Base-by-base conservation (phyloP, 2,797 vertebrate species). In the Ptychobarbus kaznakovi region DNA sequence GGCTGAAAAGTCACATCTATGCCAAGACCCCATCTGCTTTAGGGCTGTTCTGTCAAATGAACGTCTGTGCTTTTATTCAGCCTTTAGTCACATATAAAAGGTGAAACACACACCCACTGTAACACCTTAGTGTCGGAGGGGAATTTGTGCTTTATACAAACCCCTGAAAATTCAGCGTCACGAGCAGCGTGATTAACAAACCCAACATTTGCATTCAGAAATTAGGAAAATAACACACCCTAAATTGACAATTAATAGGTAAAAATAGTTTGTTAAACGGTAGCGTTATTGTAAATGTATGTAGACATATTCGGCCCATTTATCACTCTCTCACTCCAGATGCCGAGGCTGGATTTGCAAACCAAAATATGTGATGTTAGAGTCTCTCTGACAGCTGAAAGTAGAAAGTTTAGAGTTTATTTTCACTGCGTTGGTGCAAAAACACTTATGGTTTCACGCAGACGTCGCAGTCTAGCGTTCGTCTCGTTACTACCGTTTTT, bases 311-410 rank as follows among this genome's bases (percentile, higher is more conserved):
- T 84, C 35, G 16, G 66, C 15, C 83, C 75, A 61, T 84, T 78
- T 85, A 80, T 85, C 77, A 79, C 75, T 61, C 20, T 72, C 76
- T 80, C 77, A 49, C 68, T 63, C 76, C 76, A 85, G 83, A 53
- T 84, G 82, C 49, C 28, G 74, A 22, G 49, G 35, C 35, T 78
- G 12, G 63, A 80, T 85, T 80, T 80, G 66, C 53, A 51, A 85
- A 85, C 25, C 77, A 85, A 73, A 85, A 80, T 80, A 70, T 61
- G 51, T 42, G 61, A 76, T 63, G 63, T 42, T 77, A 68, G 46
- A 13, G 1, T 53, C 73, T 83, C 35, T 83, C 32, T 6, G 72
- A 75, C 44, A 83, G 73, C 82, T 65, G 61, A 53, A 66, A 38
- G 35, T 40, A 83, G 56, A 66, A 83, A 83, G 82, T 83, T 83